Evolutionary conservation across 2,888 invertebrate species (phyloP).

Genomic region (Ophion ellenae): DNA sequence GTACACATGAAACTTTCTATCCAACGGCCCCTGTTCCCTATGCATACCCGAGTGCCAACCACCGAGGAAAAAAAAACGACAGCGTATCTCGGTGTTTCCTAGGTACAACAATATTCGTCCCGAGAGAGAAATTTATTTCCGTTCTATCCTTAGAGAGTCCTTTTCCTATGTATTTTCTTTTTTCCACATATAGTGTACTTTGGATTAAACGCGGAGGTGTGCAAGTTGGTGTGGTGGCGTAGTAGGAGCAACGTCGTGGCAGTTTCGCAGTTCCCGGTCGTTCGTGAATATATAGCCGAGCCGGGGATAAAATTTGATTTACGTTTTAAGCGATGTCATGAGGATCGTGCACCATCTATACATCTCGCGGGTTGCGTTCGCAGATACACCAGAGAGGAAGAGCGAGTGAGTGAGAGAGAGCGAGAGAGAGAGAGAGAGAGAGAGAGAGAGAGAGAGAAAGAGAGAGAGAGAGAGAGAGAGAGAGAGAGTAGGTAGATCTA

Average conservation of each 20-base stretch:
- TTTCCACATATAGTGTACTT: slow-evolving; percentile 40
- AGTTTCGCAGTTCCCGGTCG: slow-evolving; percentile 45
- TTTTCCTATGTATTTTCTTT: slow-evolving; percentile 36
- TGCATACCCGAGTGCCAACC: slow-evolving; percentile 7
- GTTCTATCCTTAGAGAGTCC: slow-evolving; percentile 60
- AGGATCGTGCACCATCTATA: slow-evolving; percentile 51
- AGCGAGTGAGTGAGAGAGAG: neutral
- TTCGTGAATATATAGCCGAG: slow-evolving; percentile 37
- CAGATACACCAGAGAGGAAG: slow-evolving; percentile 45
- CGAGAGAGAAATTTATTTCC: slow-evolving; percentile 66
- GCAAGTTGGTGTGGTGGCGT: slow-evolving; percentile 32
- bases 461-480: slow-evolving; percentile 6
- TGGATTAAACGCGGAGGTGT: slow-evolving; percentile 62
- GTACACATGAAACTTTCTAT: neutral
- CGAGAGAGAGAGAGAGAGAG: neutral
- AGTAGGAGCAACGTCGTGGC: slow-evolving; percentile 31
- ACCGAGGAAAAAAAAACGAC: slow-evolving; percentile 6
- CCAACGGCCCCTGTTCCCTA: neutral
- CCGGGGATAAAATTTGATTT: slow-evolving; percentile 68
- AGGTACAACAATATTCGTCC: slow-evolving; percentile 59
- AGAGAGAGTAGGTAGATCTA: slow-evolving; percentile 31
- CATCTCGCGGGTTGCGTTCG: slow-evolving; percentile 42
- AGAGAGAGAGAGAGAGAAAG: neutral
- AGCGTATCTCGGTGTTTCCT: slow-evolving; percentile 46
- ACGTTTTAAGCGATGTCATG: slow-evolving; percentile 65